These are phyloP conservation scores for Notospermus geniculatus DNA, from an alignment of 1,140 invertebrate species.

Conservation along the genomic window DNA sequence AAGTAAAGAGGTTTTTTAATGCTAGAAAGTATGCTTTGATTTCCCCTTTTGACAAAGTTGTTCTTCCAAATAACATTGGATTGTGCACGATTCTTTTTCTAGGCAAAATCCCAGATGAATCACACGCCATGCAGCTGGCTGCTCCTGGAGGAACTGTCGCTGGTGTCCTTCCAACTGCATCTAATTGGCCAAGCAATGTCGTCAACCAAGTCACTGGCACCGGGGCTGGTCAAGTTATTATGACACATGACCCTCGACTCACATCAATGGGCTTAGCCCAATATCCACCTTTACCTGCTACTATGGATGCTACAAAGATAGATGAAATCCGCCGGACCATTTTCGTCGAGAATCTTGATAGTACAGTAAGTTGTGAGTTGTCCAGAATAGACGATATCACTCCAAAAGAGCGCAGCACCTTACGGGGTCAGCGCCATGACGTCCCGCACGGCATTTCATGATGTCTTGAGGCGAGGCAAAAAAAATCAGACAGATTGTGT, in stretches of 20 bases:
- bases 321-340: conserved; percentile 94
- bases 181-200: conserved; percentile 72
- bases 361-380: conserved; percentile 57
- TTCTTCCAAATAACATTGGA: no score
- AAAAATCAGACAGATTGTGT: no score
- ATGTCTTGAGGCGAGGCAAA: no score
- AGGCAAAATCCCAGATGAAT: conserved; percentile 93
- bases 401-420: no score
- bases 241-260: conserved; percentile 83
- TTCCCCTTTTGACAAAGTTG: no score
- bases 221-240: conserved; percentile 77
- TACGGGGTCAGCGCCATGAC: no score
- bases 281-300: conserved; percentile 90
- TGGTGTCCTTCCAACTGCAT: conserved; percentile 67
- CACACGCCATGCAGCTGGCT: conserved; percentile 84
- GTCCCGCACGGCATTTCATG: no score
- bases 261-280: conserved; percentile 78
- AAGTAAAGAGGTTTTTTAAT: no score
- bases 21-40: no score
- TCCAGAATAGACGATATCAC: no score
- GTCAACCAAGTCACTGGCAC: conserved; percentile 83
- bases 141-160: conserved; percentile 78
- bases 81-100: conserved; percentile 34
- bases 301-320: conserved; percentile 84
- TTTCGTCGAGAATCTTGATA: conserved; percentile 74